These are phyloP conservation scores for Rhinophrynus dorsalis DNA, from an alignment of 2,797 vertebrate species.

Conservation along the genomic window DNA sequence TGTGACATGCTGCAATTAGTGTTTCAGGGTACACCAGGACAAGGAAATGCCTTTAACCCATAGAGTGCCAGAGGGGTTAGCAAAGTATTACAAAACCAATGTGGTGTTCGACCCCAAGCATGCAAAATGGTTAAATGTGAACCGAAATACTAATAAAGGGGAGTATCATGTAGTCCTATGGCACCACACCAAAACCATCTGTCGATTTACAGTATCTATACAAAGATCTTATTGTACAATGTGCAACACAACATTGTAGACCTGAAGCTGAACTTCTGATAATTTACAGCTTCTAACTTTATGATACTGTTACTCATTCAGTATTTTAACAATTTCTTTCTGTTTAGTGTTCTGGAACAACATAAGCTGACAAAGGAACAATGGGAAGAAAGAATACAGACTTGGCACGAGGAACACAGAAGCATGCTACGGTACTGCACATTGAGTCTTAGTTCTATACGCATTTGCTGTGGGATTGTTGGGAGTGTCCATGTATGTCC, in stretches of 20 bases:
- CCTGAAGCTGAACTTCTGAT: neutral
- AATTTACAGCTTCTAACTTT: neutral
- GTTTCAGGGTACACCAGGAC: no score
- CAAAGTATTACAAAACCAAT: no score
- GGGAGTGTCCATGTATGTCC: neutral
- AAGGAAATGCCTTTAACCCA: no score
- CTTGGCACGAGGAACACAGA: conserved; percentile 93
- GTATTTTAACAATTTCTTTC: neutral
- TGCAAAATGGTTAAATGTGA: no score
- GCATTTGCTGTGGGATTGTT: neutral
- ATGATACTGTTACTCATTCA: neutral
- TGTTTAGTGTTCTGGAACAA: conserved; percentile 88
- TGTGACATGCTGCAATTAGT: no score
- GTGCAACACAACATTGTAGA: neutral
- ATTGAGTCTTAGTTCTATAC: neutral
- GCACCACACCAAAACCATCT: conserved; percentile 6
- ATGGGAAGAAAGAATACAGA: conserved; percentile 97
- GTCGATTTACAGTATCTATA: neutral
- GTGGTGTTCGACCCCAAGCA: no score
- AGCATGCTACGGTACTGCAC: conserved; percentile 87
- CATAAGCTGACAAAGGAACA: conserved; percentile 98
- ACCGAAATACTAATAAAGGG: neutral
- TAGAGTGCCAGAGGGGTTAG: no score
- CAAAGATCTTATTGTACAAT: neutral
- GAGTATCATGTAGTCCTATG: neutral